Conservation (phyloP, 2,797 vertebrate genomes). For the Macroramphosus scolopax region DNA sequence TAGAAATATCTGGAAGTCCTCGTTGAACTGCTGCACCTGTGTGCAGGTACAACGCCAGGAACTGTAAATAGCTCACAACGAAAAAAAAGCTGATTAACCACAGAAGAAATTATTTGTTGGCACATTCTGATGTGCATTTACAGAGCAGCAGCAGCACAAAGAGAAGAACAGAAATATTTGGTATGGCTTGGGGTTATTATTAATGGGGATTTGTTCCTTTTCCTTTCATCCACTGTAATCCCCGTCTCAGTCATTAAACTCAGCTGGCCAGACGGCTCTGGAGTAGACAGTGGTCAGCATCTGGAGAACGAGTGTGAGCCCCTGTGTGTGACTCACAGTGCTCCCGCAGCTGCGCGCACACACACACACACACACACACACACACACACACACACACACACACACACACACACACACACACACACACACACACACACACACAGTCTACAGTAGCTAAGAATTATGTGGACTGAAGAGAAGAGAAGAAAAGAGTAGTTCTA, state of each 20-base stretch:
- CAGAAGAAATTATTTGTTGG: conserved; percentile 32
- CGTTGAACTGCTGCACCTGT: conserved; percentile 41
- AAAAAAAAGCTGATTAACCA: conserved; percentile 34
- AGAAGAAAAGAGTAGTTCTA: not conserved
- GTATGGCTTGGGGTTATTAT: conserved; percentile 16
- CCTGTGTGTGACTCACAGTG: conserved; percentile 19
- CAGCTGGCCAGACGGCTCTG: conserved; percentile 55
- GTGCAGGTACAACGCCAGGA: conserved; percentile 34
- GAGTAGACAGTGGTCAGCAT: conserved; percentile 66
- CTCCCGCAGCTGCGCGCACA: conserved; percentile 32
- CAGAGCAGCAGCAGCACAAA: no score
- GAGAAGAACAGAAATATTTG: conserved; percentile 17
- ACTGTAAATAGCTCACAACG: conserved; percentile 22
- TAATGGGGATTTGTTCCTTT: conserved; percentile 36
- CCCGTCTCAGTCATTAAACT: conserved; percentile 57
- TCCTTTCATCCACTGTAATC: conserved; percentile 50
- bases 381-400: no score
- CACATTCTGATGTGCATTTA: conserved; percentile 1
- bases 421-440: no score
- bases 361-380: no score
- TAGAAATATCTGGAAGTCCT: conserved; percentile 27
- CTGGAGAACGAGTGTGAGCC: conserved; percentile 66
- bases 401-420: no score
- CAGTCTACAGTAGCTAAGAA: conserved; percentile 3
- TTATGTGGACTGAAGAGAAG: conserved; percentile 7